Evolutionary conservation across 2,113 vertebrate species (phyloP).

Genomic region (human): DNA sequence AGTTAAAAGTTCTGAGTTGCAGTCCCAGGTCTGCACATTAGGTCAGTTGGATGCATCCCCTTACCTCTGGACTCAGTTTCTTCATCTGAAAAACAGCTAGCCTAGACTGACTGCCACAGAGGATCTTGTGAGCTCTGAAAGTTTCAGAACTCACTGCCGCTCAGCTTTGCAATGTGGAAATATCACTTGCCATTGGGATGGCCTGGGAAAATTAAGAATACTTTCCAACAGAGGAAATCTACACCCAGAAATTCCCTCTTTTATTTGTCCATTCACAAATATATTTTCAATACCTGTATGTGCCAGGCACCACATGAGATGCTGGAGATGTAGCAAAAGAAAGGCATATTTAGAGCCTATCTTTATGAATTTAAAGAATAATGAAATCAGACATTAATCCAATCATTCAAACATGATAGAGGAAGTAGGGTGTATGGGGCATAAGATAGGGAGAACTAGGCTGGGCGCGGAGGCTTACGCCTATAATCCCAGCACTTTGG

Average conservation of each 20-base stretch:
- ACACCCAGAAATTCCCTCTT: not conserved
- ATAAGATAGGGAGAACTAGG: too few relatives aligned
- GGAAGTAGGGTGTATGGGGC: not conserved
- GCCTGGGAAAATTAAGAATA: not conserved
- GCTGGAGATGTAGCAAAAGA: not conserved
- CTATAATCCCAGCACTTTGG: too few relatives aligned
- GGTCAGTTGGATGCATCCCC: not conserved
- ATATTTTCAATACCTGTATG: not conserved
- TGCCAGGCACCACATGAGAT: not conserved
- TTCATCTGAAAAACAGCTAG: not conserved
- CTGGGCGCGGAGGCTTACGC: too few relatives aligned
- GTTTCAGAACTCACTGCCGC: not conserved
- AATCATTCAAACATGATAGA: not conserved
- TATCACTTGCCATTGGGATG: not conserved
- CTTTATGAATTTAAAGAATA: not conserved
- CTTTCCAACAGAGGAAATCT: not conserved
- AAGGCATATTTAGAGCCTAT: not conserved
- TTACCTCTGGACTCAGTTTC: not conserved
- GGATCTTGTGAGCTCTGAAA: not conserved
- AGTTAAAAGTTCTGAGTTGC: not conserved
- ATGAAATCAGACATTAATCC: not conserved
- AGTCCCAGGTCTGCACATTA: not conserved
- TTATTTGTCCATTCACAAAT: not conserved
- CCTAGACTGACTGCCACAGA: not conserved
- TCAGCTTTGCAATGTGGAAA: not conserved